Base-by-base conservation (phyloP, 2,113 vertebrate genomes). In the Rhodinocichla rosea region DNA sequence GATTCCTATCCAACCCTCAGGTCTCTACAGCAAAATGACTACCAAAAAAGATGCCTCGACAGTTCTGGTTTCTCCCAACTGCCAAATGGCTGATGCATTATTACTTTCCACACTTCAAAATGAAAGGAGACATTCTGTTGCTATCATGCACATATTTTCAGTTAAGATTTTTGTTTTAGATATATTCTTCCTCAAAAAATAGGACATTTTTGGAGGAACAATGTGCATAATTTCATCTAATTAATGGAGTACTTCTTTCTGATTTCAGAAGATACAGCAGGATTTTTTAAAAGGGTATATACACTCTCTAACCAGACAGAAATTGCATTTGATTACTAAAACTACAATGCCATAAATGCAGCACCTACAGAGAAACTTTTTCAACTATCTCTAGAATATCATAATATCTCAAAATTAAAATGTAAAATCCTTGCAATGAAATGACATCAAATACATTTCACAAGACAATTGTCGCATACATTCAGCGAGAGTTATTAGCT, bases 401-500 rank as follows among this genome's bases (percentile, higher is more conserved):
- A 81, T 59, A 94, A 90, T 73, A 42, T 94, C 82, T 88, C 69
- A 92, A 97, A 96, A 83, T 57, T 50, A 95, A 95, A 71, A 81
- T 77, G 95, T 75, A 85, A 96, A 96, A 96, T 91, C 87, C 83
- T 97, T 90, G 93, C 28, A 93, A 76, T 90, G 89, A 97, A 97
- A 95, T 7, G 5, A 96, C 93, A 96, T 89, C 88, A 92, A 97
- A 95, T 65, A 83, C 87, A 94, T 94, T 97, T 93, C 95, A 71
- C 88, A 84, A 93, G 87, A 56, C 86, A 95, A 96, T 88, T 74
- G 83, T 94, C 59, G 22, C 92, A 94, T 94, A 96, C 95, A 65
- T 95, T 92, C 92, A 95, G 78, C 3, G 4, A 91, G 95, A 83
- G 93, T 97, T 98, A 97, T 98, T 97, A 98, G 96, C 93, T 94